Evolutionary conservation across 1,140 invertebrate genomes (phyloP).

Genomic region (Zaprionus vittiger): DNA sequence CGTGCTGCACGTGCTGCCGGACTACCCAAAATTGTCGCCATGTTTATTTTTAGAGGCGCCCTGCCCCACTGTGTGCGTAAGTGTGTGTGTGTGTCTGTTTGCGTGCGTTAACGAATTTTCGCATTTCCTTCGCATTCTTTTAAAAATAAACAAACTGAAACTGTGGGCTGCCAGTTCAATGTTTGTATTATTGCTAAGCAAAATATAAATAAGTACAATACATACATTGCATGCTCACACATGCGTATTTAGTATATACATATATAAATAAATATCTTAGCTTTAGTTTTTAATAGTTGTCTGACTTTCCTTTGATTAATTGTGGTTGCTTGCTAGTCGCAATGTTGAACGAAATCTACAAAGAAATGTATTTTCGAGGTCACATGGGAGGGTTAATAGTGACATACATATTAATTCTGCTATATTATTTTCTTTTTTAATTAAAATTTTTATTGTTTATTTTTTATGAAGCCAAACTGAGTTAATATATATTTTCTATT

Average conservation of each 20-base stretch:
- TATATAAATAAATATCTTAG: slow-evolving; percentile 29
- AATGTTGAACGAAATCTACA: neutral
- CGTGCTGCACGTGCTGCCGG: slow-evolving; percentile 65
- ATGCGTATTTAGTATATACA: neutral
- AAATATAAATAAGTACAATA: slow-evolving; percentile 42
- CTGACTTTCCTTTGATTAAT: slow-evolving; percentile 15
- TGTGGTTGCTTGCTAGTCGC: neutral
- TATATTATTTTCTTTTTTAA: neutral
- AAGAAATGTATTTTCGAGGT: neutral
- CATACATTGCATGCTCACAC: neutral
- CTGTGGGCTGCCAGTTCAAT: slow-evolving; percentile 35
- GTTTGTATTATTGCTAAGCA: slow-evolving; percentile 39
- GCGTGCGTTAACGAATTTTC: slow-evolving; percentile 38
- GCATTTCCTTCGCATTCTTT: slow-evolving; percentile 50
- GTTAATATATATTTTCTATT: too few relatives aligned
- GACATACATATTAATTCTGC: neutral
- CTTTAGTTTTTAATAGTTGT: slow-evolving; percentile 23
- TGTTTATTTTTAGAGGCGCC: slow-evolving; percentile 52
- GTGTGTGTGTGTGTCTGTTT: neutral
- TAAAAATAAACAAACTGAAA: slow-evolving; percentile 46
- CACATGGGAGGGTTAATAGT: neutral
- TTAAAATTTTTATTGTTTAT: too few relatives aligned
- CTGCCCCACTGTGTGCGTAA: slow-evolving; percentile 4
- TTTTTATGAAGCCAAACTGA: too few relatives aligned
- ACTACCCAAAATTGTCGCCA: slow-evolving; percentile 42